Conservation (phyloP, 2,797 vertebrate species). For the Cirrhinus mrigala region DNA sequence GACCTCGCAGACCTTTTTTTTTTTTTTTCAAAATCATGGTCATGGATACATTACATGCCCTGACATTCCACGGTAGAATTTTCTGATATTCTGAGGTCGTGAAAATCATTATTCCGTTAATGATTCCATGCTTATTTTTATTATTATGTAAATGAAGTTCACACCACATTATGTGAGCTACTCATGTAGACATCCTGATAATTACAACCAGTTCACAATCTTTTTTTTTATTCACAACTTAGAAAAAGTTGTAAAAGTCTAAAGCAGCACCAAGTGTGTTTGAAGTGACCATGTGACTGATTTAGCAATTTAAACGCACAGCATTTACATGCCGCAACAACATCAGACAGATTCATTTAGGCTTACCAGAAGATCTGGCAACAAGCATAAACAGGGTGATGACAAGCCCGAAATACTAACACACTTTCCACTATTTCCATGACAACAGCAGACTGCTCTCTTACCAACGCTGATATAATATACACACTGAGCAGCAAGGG, state of each 20-base stretch:
- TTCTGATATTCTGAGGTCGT: background rate
- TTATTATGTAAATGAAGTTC: background rate
- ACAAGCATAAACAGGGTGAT: constrained; percentile 27
- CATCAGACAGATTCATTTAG: constrained; percentile 35
- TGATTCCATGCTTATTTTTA: background rate
- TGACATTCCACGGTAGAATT: background rate
- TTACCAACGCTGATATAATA: constrained; percentile 8
- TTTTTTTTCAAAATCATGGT: too few relatives aligned
- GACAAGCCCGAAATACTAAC: constrained; percentile 21
- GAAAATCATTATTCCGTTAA: background rate
- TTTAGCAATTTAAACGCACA: constrained; percentile 13
- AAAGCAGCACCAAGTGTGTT: background rate
- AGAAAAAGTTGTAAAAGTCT: background rate
- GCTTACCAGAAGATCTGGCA: constrained; percentile 19
- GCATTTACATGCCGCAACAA: constrained; percentile 4
- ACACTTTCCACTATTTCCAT: constrained; percentile 30
- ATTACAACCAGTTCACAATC: background rate
- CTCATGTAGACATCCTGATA: background rate
- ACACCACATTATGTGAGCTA: background rate
- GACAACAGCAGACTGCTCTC: constrained; percentile 28
- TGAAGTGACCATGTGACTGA: constrained; percentile 9
- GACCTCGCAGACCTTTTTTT: too few relatives aligned
- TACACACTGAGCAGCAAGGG: background rate
- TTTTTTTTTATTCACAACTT: background rate
- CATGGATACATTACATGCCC: too few relatives aligned